Evolutionary conservation across 2,797 vertebrate species (phyloP), one percentile per base, ranked within the genome.

Genomic region (Phrynocephalus vlangalii): DNA sequence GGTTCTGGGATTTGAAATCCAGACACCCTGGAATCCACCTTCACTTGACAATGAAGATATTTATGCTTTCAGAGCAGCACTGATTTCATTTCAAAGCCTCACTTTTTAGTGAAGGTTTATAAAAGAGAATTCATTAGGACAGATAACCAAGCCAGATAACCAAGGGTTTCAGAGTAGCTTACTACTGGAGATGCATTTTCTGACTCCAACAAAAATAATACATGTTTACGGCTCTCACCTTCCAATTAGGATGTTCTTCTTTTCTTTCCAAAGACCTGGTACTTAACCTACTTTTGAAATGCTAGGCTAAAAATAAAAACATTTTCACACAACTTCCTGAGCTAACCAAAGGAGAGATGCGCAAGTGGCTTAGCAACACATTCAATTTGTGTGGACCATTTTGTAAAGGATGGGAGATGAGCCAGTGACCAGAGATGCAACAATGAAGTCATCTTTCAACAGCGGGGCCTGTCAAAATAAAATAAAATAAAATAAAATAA

Each of bases 361-460:
- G 33, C 1, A 15, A 90, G 66, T 38, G 33, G 1, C 2, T 63
- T 3, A 84, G 9, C 18, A 72, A 75, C 28, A 90, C 82, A 78
- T 4, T 50, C 38, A 90, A 87, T 87, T 77, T 56, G 56, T 33
- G 52, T 87, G 33, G 81, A 0, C 18, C 10, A 24, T 5, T 86
- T 78, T 83, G 44, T 90, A 88, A 92, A 26, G 24, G 67, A 63
- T 2, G 28, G 78, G 78, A 68, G 16, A 73, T 86, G 33, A 91
- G 15, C 16, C 85, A 63, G 5, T 83, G 88, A 86, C 1, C 0
- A 28, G 28, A 91, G 82, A 75, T 81, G 89, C 67, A 89, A 93
- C 16, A 68, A 0, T 85, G 44, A 87, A 87, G 86, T 87, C 89
- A 79, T 2, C 28, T 67, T 56, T 28, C 82, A 85, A 82, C 79